Evolutionary conservation across 2,888 invertebrate species (phyloP).

Genomic region (Heliconius ismenius): DNA sequence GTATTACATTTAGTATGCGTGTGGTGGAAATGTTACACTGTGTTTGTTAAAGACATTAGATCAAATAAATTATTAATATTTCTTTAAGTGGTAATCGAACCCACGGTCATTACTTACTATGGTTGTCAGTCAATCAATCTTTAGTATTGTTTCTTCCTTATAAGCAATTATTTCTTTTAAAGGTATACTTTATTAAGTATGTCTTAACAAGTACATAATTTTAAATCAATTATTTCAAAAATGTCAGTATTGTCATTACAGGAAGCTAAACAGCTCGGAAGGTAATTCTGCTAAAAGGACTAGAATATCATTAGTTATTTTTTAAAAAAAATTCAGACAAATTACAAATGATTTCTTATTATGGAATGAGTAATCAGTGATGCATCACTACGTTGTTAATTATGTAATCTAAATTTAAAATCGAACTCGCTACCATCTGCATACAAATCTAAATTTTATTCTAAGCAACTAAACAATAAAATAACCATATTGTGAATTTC

Average conservation of each 20-base stretch:
- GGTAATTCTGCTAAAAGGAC: neutral
- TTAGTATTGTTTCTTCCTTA: neutral
- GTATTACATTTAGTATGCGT: neutral
- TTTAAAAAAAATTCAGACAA: neutral
- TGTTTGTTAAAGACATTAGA: too few species aligned
- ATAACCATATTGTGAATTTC: constrained; percentile 30
- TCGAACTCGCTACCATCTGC: neutral
- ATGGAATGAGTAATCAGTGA: neutral
- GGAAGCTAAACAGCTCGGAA: neutral
- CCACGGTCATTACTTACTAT: too few species aligned
- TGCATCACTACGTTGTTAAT: neutral
- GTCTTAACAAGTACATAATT: neutral
- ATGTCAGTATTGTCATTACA: neutral
- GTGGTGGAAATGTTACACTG: neutral
- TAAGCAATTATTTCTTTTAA: neutral
- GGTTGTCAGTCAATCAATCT: neutral
- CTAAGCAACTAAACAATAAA: constrained; percentile 12
- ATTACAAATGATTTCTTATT: neutral
- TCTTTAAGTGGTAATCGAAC: neutral
- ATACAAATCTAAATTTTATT: constrained; percentile 1
- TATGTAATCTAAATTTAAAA: neutral
- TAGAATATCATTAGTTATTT: neutral
- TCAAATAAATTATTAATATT: neutral
- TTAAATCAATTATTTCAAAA: neutral
- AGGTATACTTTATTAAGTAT: neutral